phyloP scores from a whole-genome alignment of 1,140 invertebrate genomes.

The Gryllus bimaculatus region DNA sequence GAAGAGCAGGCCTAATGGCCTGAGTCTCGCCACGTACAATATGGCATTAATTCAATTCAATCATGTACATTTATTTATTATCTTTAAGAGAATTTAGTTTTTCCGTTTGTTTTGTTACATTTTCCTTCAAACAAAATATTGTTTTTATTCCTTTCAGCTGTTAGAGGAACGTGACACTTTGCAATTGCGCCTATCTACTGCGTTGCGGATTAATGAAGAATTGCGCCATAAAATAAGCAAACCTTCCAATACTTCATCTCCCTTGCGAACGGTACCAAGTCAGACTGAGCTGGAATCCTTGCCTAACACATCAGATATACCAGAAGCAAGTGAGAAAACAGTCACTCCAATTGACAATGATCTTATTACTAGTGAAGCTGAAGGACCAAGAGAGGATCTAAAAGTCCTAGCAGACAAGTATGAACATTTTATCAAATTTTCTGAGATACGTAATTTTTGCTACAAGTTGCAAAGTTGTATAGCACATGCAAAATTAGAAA shows the following conservation, averaged over 20 bases:
- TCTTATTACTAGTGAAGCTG: neutral
- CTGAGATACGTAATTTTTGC: too few relatives aligned
- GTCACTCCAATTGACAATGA: neutral
- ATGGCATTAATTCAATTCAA: too few relatives aligned
- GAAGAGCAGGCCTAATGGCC: too few relatives aligned
- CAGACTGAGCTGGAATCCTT: neutral
- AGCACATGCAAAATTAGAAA: too few relatives aligned
- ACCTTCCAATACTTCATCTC: neutral
- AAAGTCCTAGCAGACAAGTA: conserved; percentile 18
- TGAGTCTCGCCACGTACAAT: too few relatives aligned
- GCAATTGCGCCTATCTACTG: conserved; percentile 69
- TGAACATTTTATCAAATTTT: neutral
- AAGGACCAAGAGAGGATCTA: conserved; percentile 17
- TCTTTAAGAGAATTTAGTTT: too few relatives aligned
- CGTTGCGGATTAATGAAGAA: conserved; percentile 59
- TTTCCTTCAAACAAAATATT: too few relatives aligned
- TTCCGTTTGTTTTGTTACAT: too few relatives aligned
- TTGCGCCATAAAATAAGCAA: conserved; percentile 24
- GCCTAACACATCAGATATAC: neutral
- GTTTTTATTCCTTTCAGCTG: conserved; percentile 35
- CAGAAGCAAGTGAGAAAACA: neutral
- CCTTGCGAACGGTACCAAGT: neutral
- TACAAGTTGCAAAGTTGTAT: too few relatives aligned
- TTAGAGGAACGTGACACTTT: conserved; percentile 76
- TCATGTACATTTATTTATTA: too few relatives aligned